Evolutionary conservation across 2,888 invertebrate species (phyloP), one percentile per base, ranked within the genome.

Genomic region (Machimus rusticus): DNA sequence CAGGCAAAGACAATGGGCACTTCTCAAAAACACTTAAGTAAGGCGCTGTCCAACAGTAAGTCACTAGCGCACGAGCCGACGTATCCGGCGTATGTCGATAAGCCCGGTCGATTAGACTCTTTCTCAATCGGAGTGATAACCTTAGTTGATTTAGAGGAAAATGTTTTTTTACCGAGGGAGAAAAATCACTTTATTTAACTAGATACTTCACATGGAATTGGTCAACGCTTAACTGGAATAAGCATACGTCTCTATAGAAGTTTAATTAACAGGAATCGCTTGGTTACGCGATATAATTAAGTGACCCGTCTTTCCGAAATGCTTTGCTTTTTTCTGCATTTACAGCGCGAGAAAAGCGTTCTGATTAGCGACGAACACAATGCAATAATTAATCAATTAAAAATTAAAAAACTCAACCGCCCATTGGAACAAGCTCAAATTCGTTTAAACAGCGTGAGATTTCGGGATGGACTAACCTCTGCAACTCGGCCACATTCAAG

Each of bases 401-500:
- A 88, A 88, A 77, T 74, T 79, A 88, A 87, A 81, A 86, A 82
- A 86, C 88, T 86, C 84, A 88, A 88, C 88, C 88, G 88, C 79
- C 87, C 87, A 88, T 87, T 84, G 77, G 86, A 88, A 82, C 76
- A 23, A 55, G 84, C 85, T 77, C 81, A 57, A 79, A 57, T 79
- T 87, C 87, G 87, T 87, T 88, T 66, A 78, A 81, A 88, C 88
- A 87, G 88, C 28, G 74, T 84, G 88, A 88, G 88, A 87, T 87
- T 87, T 88, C 88, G 88, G 81, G 43, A 77, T 84, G 88, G 82
- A 88, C 88, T 88, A 88, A 84, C 87, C 84, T 84, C 84, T 84
- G 84, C 84, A 84, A 84, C 84, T 84, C 84, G 57, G 74, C 66
- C 66, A 84, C 84, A 37, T 37, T 66, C 39, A 74, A 74, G 84